Percentiles rank a stretch among this genome's conserved stretches.
phyloP scores from a whole-genome alignment of 2,797 vertebrate genomes.

The Manis pentadactyla region DNA sequence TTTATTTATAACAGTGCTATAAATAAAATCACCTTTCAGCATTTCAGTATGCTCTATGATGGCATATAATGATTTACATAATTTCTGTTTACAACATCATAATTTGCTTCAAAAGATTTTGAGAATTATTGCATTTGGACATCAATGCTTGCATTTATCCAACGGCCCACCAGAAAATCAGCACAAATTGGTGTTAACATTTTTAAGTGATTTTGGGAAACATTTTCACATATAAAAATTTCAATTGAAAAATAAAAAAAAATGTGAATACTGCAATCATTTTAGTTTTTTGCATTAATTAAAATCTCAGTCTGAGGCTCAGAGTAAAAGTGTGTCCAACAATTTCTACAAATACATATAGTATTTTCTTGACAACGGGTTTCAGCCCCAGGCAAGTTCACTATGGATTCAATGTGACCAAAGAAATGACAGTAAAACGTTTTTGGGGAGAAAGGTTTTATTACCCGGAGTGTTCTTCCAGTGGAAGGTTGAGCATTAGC shows the following conservation, averaged over 20 bases:
- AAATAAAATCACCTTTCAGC: not conserved
- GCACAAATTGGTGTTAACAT: not conserved
- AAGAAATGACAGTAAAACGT: too few relatives aligned
- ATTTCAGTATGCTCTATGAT: not conserved
- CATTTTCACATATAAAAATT: not conserved
- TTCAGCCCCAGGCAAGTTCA: too few relatives aligned
- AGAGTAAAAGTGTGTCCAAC: not conserved
- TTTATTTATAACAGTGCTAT: not conserved
- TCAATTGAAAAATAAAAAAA: not conserved
- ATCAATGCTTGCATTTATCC: not conserved
- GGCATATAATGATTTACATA: not conserved
- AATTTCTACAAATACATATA: not conserved
- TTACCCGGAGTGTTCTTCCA: too few relatives aligned
- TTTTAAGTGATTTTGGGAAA: not conserved
- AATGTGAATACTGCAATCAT: not conserved
- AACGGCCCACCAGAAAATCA: not conserved
- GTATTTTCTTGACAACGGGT: not conserved
- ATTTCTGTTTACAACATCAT: not conserved
- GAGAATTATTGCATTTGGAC: not conserved
- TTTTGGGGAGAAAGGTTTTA: too few relatives aligned
- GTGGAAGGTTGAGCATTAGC: too few relatives aligned
- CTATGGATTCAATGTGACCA: too few relatives aligned
- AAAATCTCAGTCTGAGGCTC: not conserved
- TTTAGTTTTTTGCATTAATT: not conserved
- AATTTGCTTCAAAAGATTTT: conserved; percentile 15